Evolutionary conservation across 2,888 invertebrate genomes (phyloP).

Genomic region (Latrodectus elegans): DNA sequence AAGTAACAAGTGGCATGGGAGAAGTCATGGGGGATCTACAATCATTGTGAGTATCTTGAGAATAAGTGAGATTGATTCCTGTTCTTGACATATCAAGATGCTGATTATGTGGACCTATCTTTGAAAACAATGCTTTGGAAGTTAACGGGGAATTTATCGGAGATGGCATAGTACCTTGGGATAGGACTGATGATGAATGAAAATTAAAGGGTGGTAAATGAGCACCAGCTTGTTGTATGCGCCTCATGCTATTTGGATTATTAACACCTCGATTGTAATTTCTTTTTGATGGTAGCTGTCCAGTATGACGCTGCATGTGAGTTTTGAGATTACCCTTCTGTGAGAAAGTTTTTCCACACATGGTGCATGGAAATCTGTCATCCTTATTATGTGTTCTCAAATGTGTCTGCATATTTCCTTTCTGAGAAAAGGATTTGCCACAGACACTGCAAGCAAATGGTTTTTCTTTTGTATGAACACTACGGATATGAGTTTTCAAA

Average conservation of each 20-base stretch:
- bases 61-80: conserved; percentile 63
- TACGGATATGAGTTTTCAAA: conserved; percentile 71
- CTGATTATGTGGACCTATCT: conserved; percentile 50
- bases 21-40: conserved; percentile 62
- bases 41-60: conserved; percentile 49
- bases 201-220: conserved; percentile 64
- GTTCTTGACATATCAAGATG: conserved; percentile 49
- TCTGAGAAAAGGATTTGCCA: conserved; percentile 72
- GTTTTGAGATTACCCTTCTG: conserved; percentile 72
- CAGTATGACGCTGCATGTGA: conserved; percentile 72
- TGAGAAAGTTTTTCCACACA: conserved; percentile 72
- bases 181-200: conserved; percentile 59
- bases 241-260: conserved; percentile 54
- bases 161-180: conserved; percentile 46
- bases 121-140: conserved; percentile 55
- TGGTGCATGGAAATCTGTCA: conserved; percentile 71
- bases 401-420: conserved; percentile 72
- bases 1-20: conserved; percentile 62
- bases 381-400: conserved; percentile 72
- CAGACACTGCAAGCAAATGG: conserved; percentile 72
- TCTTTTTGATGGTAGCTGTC: conserved; percentile 70
- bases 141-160: conserved; percentile 48
- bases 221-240: conserved; percentile 57
- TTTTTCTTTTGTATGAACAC: conserved; percentile 72
- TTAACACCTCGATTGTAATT: conserved; percentile 60